Evolutionary conservation across 2,797 vertebrate species (phyloP).

Genomic region (Iguana delicatissima): DNA sequence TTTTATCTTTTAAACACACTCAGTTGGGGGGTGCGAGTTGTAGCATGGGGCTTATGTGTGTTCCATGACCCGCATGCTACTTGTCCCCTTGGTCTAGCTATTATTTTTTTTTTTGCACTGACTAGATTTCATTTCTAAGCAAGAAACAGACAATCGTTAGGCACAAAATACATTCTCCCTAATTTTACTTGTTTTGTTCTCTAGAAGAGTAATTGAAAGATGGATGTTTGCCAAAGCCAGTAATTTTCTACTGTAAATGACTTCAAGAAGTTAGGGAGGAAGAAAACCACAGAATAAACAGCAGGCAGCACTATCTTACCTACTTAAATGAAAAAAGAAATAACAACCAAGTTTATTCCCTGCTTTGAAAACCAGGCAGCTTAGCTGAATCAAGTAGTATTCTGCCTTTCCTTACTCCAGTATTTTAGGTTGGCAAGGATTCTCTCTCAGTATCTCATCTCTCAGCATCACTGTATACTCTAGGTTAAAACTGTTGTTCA

Average conservation of each 20-base stretch:
- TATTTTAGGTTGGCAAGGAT: slow-evolving; percentile 51
- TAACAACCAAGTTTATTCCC: slow-evolving; percentile 29
- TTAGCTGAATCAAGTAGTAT: slow-evolving; percentile 41
- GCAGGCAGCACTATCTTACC: slow-evolving; percentile 46
- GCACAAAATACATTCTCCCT: not conserved
- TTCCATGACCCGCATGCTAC: not conserved
- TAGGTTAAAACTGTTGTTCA: slow-evolving; percentile 53
- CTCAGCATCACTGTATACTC: slow-evolving; percentile 54
- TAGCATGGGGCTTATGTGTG: not conserved
- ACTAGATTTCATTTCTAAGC: slow-evolving; percentile 29
- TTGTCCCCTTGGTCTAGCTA: not conserved
- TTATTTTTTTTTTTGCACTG: not conserved
- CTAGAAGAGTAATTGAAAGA: slow-evolving; percentile 50
- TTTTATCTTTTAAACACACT: not conserved
- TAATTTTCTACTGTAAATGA: slow-evolving; percentile 65
- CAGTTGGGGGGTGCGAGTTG: not conserved
- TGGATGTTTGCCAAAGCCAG: slow-evolving; percentile 60
- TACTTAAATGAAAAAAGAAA: slow-evolving; percentile 55
- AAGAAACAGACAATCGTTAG: slow-evolving; percentile 41
- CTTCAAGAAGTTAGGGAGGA: slow-evolving; percentile 48
- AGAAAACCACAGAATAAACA: slow-evolving; percentile 24
- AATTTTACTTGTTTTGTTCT: slow-evolving; percentile 43
- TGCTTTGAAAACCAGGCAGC: not conserved
- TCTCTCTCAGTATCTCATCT: no score
- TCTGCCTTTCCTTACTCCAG: slow-evolving; percentile 40